These are phyloP conservation scores for Drosophila helvetica DNA, from an alignment of 2,888 invertebrate species.

Conservation along the genomic window DNA sequence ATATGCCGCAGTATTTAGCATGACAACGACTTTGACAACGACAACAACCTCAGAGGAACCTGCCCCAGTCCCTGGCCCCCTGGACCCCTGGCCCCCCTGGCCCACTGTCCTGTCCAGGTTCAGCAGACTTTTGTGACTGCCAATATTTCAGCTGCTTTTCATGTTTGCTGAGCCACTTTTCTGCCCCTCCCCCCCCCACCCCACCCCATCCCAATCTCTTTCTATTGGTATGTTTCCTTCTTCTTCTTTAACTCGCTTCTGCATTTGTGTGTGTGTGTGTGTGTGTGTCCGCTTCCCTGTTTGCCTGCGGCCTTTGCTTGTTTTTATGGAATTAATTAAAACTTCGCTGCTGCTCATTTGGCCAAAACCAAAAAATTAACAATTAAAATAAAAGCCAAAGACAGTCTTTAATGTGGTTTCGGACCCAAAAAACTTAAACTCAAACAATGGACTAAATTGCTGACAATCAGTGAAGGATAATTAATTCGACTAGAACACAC, in stretches of 20 bases:
- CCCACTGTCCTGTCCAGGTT: slow-evolving; percentile 39
- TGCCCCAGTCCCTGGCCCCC: slow-evolving; percentile 2
- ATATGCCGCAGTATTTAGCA: slow-evolving; percentile 76
- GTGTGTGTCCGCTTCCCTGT: slow-evolving; percentile 45
- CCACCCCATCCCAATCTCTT: slow-evolving; percentile 23
- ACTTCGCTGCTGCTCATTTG: slow-evolving; percentile 65
- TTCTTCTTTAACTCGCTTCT: slow-evolving; percentile 10
- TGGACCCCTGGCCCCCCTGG: slow-evolving; percentile 10
- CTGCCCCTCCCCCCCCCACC: not conserved
- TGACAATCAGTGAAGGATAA: slow-evolving; percentile 34
- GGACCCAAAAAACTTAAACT: slow-evolving; percentile 37
- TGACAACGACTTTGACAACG: slow-evolving; percentile 66
- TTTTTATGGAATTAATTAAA: slow-evolving; percentile 76
- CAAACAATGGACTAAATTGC: slow-evolving; percentile 36
- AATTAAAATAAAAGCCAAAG: slow-evolving; percentile 36
- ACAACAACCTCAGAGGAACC: slow-evolving; percentile 40
- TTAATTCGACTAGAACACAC: not conserved
- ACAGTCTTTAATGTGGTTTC: slow-evolving; percentile 44
- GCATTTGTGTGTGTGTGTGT: slow-evolving; percentile 26
- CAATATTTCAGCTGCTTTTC: slow-evolving; percentile 68
- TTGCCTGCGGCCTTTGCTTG: slow-evolving; percentile 68
- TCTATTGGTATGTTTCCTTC: slow-evolving; percentile 34
- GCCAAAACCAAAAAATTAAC: slow-evolving; percentile 29
- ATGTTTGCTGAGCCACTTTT: slow-evolving; percentile 40
- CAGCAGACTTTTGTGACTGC: slow-evolving; percentile 68